Evolutionary conservation across 2,888 invertebrate genomes (phyloP).

Genomic region (Actias luna): DNA sequence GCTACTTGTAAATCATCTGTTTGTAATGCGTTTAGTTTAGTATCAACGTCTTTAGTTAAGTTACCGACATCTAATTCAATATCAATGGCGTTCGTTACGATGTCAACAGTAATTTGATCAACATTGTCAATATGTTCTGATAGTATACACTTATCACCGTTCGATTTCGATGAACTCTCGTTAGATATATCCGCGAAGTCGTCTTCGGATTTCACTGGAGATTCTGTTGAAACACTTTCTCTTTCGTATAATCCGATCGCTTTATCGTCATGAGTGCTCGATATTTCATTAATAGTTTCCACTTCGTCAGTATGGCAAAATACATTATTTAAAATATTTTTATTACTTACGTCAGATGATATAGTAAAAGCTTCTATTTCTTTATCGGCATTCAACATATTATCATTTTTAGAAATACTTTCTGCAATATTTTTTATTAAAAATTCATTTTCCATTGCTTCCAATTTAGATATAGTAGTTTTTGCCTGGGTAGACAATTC

Average conservation of each 20-base stretch:
- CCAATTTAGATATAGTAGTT: slow-evolving; percentile 56
- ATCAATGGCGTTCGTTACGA: neutral
- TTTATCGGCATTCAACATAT: slow-evolving; percentile 56
- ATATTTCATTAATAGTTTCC: neutral
- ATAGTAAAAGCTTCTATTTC: slow-evolving; percentile 35
- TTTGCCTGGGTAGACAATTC: slow-evolving; percentile 56
- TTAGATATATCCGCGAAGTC: slow-evolving; percentile 67
- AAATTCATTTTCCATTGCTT: slow-evolving; percentile 69
- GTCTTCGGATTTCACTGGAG: slow-evolving; percentile 64
- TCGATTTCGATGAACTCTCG: slow-evolving; percentile 55
- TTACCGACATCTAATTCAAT: slow-evolving; percentile 5
- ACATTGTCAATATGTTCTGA: slow-evolving; percentile 20
- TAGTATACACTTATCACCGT: slow-evolving; percentile 32
- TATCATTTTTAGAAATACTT: slow-evolving; percentile 60
- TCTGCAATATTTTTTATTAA: slow-evolving; percentile 54
- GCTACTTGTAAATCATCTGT: slow-evolving; percentile 6
- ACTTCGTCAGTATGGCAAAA: neutral
- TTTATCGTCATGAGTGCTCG: neutral
- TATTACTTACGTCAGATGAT: neutral
- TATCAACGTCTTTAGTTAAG: slow-evolving; percentile 6
- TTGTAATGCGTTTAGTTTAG: slow-evolving; percentile 7
- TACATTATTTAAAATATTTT: neutral
- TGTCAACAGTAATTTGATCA: slow-evolving; percentile 12
- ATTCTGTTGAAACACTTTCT: slow-evolving; percentile 36
- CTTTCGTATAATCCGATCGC: neutral